Percentiles rank a stretch among this genome's conserved stretches.
These are phyloP conservation scores for Parnassius orleans DNA, from an alignment of 2,888 invertebrate species.

Conservation along the genomic window DNA sequence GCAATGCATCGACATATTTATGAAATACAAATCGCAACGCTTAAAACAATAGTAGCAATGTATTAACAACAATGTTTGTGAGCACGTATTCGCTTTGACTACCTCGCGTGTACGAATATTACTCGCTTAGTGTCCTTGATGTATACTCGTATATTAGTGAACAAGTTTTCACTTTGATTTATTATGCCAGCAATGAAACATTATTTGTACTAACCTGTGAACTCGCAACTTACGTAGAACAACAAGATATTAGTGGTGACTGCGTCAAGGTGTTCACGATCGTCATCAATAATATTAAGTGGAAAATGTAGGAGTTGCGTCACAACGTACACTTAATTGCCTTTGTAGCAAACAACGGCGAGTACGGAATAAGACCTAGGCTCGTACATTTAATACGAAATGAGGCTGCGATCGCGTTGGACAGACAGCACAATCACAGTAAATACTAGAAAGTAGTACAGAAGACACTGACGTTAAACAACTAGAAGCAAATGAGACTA, in stretches of 20 bases:
- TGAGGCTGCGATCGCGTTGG: constrained; percentile 6
- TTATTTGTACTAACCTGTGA: not conserved
- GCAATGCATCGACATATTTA: not conserved
- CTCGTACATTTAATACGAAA: constrained; percentile 18
- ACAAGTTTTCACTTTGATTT: constrained; percentile 34
- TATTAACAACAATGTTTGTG: not conserved
- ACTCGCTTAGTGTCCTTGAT: constrained; percentile 17
- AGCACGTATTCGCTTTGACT: not conserved
- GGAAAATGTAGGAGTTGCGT: constrained; percentile 2
- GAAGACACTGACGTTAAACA: constrained; percentile 8
- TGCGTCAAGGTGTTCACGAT: constrained; percentile 4
- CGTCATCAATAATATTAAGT: constrained; percentile 10
- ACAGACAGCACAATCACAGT: constrained; percentile 7
- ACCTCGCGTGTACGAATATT: not conserved
- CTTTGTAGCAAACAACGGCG: constrained; percentile 1
- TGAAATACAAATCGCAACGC: not conserved
- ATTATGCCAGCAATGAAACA: constrained; percentile 28
- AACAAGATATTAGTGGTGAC: not conserved
- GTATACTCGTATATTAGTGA: constrained; percentile 20
- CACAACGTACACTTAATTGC: constrained; percentile 1
- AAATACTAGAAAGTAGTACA: constrained; percentile 1
- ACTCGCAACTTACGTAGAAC: constrained; percentile 2
- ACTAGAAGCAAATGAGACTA: constrained; percentile 2
- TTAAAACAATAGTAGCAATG: constrained; percentile 10
- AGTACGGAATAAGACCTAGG: constrained; percentile 3